Evolutionary conservation across 2,797 vertebrate species (phyloP).

Genomic region (Acropternis orthonyx): DNA sequence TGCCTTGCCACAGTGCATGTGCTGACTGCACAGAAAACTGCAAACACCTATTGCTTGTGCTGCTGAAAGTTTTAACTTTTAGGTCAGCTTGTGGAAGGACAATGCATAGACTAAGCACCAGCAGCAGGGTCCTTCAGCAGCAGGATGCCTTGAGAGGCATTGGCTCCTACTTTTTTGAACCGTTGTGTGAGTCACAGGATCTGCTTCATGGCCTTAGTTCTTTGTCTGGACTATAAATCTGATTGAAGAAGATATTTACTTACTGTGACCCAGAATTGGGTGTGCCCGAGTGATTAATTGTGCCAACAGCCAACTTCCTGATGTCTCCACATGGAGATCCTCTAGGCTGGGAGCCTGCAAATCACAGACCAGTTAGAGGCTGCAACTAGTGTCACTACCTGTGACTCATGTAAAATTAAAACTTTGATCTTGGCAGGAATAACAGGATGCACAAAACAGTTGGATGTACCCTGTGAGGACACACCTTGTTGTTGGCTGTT

Average conservation of each 20-base stretch:
- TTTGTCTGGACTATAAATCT: background rate
- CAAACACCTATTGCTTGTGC: background rate
- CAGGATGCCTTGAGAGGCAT: background rate
- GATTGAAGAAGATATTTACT: background rate
- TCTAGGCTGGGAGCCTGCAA: background rate
- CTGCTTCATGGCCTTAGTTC: background rate
- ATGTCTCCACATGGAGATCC: background rate
- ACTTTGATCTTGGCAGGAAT: constrained; percentile 42
- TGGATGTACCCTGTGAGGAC: constrained; percentile 37
- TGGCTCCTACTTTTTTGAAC: background rate
- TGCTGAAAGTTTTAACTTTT: background rate
- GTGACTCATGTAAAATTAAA: constrained; percentile 21
- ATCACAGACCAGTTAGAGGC: background rate
- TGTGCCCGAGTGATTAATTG: background rate
- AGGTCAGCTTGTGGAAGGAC: background rate
- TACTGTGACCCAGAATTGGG: constrained; percentile 1
- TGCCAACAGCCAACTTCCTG: constrained; percentile 28
- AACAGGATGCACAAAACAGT: constrained; percentile 35
- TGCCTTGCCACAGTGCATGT: background rate
- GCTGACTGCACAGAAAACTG: background rate
- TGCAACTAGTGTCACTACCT: background rate
- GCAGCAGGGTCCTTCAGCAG: background rate
- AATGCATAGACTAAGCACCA: accelerated
- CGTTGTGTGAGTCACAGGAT: background rate
- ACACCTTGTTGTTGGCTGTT: background rate